Conservation (phyloP, 2,113 vertebrate species). For the Trematomus loennbergii region DNA sequence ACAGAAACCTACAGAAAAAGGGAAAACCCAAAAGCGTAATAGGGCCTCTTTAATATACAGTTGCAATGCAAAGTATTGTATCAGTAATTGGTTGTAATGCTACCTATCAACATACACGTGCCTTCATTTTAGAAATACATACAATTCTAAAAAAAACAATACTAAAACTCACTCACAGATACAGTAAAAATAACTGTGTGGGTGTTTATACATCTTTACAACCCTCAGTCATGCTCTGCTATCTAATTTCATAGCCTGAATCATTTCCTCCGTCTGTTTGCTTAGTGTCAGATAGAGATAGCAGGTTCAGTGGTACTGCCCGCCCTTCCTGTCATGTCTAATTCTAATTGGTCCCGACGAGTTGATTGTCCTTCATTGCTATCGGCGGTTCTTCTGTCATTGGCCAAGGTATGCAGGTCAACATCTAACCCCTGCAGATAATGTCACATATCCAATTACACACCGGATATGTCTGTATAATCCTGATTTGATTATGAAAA, state of each 20-base stretch:
- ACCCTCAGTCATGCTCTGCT: constrained; percentile 5
- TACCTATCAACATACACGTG: neutral
- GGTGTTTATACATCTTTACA: constrained; percentile 30
- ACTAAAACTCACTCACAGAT: neutral
- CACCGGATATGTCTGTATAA: constrained; percentile 47
- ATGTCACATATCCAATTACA: constrained; percentile 60
- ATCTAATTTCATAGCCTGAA: constrained; percentile 37
- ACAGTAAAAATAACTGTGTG: neutral
- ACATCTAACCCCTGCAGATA: constrained; percentile 59
- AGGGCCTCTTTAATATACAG: too few species aligned
- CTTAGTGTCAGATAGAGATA: constrained; percentile 31
- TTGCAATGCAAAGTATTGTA: too few species aligned
- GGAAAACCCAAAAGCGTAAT: too few species aligned
- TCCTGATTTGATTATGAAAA: constrained; percentile 52
- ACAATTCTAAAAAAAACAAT: neutral
- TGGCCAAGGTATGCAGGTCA: constrained; percentile 35
- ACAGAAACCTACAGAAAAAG: too few species aligned
- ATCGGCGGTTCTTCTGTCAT: constrained; percentile 39
- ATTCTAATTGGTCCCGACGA: constrained; percentile 45
- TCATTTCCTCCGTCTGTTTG: constrained; percentile 59
- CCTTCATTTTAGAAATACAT: neutral
- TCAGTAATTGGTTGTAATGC: neutral
- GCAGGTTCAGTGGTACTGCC: constrained; percentile 11
- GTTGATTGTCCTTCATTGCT: constrained; percentile 52
- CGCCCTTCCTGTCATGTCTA: constrained; percentile 32